These are phyloP conservation scores for Sylvilagus floridanus DNA, from an alignment of 2,797 vertebrate genomes.

Conservation along the genomic window DNA sequence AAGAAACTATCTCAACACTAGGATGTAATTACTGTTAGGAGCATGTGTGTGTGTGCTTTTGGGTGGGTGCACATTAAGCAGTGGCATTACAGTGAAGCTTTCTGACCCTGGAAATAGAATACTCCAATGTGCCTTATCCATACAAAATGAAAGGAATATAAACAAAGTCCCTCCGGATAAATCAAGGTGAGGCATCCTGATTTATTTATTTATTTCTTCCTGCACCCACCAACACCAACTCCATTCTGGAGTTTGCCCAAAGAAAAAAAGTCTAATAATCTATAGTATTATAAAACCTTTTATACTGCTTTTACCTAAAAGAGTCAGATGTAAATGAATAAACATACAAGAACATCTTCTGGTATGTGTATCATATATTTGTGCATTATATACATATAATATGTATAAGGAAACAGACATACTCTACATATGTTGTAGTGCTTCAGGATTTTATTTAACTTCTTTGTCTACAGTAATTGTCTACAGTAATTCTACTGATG, in stretches of 20 bases:
- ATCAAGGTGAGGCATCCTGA: background rate
- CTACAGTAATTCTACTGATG: slow-evolving; percentile 63
- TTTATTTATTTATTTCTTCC: background rate
- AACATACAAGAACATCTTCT: slow-evolving; percentile 18
- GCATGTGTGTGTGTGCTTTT: background rate
- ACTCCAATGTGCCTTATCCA: background rate
- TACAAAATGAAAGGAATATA: slow-evolving; percentile 63
- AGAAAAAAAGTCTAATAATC: background rate
- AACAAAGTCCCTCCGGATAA: background rate
- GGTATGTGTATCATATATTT: background rate
- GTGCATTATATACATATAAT: slow-evolving; percentile 20
- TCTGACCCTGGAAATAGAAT: slow-evolving; percentile 36
- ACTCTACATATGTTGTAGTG: slow-evolving; percentile 38
- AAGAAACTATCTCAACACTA: slow-evolving; percentile 34
- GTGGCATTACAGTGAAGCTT: background rate
- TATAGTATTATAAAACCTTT: slow-evolving; percentile 10
- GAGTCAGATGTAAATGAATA: slow-evolving; percentile 64
- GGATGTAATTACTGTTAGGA: background rate
- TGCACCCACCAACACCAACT: background rate
- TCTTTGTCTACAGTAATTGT: background rate
- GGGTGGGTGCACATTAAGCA: slow-evolving; percentile 5
- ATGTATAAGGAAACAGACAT: slow-evolving; percentile 54
- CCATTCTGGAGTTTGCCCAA: slow-evolving; percentile 37
- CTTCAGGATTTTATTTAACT: slow-evolving; percentile 35
- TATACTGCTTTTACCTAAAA: slow-evolving; percentile 61